Base-by-base conservation (phyloP, 2,797 vertebrate species). In the Spinus pinus region DNA sequence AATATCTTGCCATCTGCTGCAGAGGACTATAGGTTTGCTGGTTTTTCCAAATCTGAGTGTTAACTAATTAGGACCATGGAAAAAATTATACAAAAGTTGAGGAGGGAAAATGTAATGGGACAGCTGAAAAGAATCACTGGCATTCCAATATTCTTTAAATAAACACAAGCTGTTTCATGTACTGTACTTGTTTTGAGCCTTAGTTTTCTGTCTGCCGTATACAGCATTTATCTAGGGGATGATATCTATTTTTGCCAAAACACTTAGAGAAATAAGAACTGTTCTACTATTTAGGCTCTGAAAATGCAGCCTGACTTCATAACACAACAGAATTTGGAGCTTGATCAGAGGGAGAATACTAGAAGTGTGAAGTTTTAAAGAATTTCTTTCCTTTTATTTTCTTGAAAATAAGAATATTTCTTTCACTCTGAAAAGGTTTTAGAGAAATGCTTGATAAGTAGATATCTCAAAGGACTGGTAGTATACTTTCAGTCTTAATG, bases 41-140 rank as follows among this genome's bases (percentile, higher is more conserved):
- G 7, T 61, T 94, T 89, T 92, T 89, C 74, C 79, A 82, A 77
- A 93, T 86, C 69, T 94, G 61, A 82, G 42, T 9, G 23, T 89
- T 73, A 77, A 44, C 64, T 93, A 95, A 96, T 94, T 91, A 87
- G 37, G 60, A 75, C 54, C 35, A 73, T 86, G 85, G 91, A 92
- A 95, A 93, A 95, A 80, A 92, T 83, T 74, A 95, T 93, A 85
- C 81, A 89, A 69, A 82, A 81, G 25, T 91, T 91, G 35, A 50
- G 67, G 39, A 57, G 53, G 27, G 84, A n/a, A 47, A 78, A 90
- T 89, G 88, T 91, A 95, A 46, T 62, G 58, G 74, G 91, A 90
- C 94, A 96, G 95, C 94, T 97, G 96, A 96, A 97, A 97, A 93
- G 64, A 96, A 95, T 96, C 96, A 96, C 44, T 91, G 14, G 25